These are phyloP conservation scores for Nymphalis polychloros DNA, from an alignment of 2,888 invertebrate species.

Conservation along the genomic window DNA sequence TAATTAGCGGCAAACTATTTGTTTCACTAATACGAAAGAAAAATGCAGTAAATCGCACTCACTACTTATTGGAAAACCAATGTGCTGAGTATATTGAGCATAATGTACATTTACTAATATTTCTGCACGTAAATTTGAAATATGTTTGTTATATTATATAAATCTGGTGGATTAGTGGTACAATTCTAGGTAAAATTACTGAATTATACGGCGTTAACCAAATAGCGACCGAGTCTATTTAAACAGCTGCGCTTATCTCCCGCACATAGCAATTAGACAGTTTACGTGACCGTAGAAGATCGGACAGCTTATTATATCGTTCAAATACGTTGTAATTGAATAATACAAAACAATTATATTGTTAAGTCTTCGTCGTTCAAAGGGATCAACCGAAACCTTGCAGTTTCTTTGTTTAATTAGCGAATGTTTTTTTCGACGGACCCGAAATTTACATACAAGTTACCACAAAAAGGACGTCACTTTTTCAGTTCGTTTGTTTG, in stretches of 20 bases:
- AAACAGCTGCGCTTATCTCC: conserved; percentile 63
- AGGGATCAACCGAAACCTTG: conserved; percentile 52
- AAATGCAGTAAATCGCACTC: conserved; percentile 50
- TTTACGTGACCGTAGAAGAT: conserved; percentile 23
- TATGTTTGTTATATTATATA: background rate
- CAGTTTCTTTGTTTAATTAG: conserved; percentile 71
- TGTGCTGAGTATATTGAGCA: conserved; percentile 17
- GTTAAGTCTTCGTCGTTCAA: background rate
- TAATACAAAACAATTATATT: conserved; percentile 15
- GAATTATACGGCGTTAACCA: conserved; percentile 49
- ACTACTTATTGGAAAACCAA: conserved; percentile 49
- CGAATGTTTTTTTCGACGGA: conserved; percentile 60
- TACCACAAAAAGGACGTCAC: conserved; percentile 73
- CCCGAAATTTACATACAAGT: conserved; percentile 74
- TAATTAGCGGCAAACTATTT: conserved; percentile 64
- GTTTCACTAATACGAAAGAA: conserved; percentile 55
- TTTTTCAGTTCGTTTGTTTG: conserved; percentile 74
- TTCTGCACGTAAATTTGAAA: conserved; percentile 9
- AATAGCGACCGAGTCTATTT: conserved; percentile 70
- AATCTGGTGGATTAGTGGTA: conserved; percentile 45
- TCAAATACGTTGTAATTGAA: conserved; percentile 19
- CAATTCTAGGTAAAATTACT: conserved; percentile 14
- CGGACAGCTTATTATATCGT: conserved; percentile 19
- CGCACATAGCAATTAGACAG: conserved; percentile 45
- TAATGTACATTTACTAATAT: conserved; percentile 18